phyloP scores from a whole-genome alignment of 2,888 invertebrate genomes.

The Therioaphis trifolii region DNA sequence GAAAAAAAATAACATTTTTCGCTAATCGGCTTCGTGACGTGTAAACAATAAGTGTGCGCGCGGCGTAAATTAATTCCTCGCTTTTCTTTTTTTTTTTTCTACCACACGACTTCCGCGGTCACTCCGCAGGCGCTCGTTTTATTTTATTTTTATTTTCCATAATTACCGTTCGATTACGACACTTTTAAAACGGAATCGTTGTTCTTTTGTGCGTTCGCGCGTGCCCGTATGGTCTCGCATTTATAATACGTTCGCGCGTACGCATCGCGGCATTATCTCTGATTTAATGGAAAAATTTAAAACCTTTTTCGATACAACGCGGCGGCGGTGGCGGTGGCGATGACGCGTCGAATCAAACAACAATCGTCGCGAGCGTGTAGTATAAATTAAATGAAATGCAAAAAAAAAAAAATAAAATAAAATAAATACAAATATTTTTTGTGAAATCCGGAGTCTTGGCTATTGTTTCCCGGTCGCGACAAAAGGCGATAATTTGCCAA shows the following conservation, averaged over 20 bases:
- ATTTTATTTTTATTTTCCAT: too few species aligned
- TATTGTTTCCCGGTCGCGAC: conserved; percentile 20
- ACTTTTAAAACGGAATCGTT: conserved; percentile 4
- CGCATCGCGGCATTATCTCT: background rate
- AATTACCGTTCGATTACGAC: background rate
- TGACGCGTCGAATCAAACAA: background rate
- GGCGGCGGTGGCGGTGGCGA: background rate
- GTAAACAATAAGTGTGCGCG: too few species aligned
- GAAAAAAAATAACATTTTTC: too few species aligned
- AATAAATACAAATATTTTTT: background rate
- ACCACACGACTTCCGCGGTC: too few species aligned
- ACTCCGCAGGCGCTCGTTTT: too few species aligned
- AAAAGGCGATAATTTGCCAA: conserved; percentile 37
- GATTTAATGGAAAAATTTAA: background rate
- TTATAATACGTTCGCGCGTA: background rate
- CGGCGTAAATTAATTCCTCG: too few species aligned
- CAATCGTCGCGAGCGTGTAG: background rate
- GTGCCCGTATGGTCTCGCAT: background rate
- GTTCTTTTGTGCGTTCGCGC: background rate
- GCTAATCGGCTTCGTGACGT: too few species aligned
- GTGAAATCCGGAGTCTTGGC: conserved; percentile 17
- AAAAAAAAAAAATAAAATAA: background rate
- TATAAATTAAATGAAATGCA: background rate
- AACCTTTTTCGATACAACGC: background rate
- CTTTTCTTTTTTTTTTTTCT: too few species aligned